These are phyloP conservation scores for Liparis tanakae DNA, from an alignment of 2,797 vertebrate species.

Conservation along the genomic window DNA sequence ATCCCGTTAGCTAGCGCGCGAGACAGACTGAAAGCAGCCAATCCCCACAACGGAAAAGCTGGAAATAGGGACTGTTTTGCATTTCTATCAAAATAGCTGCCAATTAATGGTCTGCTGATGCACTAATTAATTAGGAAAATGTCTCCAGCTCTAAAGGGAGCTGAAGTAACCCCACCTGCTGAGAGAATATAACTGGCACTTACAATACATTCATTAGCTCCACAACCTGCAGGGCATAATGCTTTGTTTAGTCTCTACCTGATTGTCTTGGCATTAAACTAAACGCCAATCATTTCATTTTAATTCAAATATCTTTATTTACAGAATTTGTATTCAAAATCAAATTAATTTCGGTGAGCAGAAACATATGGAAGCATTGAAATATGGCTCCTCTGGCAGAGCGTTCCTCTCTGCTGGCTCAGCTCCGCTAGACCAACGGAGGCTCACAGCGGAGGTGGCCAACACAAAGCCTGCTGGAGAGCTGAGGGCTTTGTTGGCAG, in stretches of 20 bases:
- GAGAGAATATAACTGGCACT: constrained; percentile 5
- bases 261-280: not conserved
- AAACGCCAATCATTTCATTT: not conserved
- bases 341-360: constrained; percentile 13
- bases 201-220: not conserved
- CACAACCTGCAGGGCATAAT: not conserved
- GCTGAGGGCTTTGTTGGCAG: constrained; percentile 36
- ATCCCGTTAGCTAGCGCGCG: not conserved
- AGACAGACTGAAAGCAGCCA: not conserved
- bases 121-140: constrained; percentile 26
- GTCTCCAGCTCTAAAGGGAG: constrained; percentile 31
- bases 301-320: not conserved
- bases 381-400: constrained; percentile 6
- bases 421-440: constrained; percentile 30
- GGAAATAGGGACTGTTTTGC: not conserved
- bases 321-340: constrained; percentile 6
- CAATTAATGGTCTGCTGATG: not conserved
- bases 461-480: constrained; percentile 52
- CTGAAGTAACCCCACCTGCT: constrained; percentile 32
- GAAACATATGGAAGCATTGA: constrained; percentile 5
- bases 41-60: not conserved
- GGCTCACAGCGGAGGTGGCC: constrained; percentile 49
- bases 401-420: constrained; percentile 18
- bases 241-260: not conserved
- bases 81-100: constrained; percentile 13